Evolutionary conservation across 1,140 invertebrate species (phyloP).

Genomic region (Drosophila parabipectinata): DNA sequence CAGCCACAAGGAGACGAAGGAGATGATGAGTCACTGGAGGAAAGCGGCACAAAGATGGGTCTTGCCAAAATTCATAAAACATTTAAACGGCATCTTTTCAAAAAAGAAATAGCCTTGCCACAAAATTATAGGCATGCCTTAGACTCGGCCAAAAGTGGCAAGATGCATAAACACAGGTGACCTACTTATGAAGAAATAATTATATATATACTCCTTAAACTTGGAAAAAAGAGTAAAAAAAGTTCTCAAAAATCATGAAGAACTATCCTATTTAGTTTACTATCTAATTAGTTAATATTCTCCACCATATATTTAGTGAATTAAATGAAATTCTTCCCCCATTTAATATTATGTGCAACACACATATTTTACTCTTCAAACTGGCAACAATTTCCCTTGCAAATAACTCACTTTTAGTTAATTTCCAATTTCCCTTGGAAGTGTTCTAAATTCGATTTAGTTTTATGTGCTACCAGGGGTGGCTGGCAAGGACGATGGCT

Average conservation of each 20-base stretch:
- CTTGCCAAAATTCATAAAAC: conserved; percentile 48
- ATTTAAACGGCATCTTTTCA: conserved; percentile 45
- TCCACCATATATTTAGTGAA: neutral
- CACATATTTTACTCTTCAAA: neutral
- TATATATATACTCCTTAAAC: neutral
- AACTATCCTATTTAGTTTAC: neutral
- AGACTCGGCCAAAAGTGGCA: conserved; percentile 25
- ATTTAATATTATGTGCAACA: neutral
- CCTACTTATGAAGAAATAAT: conserved; percentile 12
- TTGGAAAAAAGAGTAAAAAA: no score
- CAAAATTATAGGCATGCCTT: conserved; percentile 29
- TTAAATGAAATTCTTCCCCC: neutral
- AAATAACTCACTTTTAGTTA: conserved; percentile 56
- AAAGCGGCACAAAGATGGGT: conserved; percentile 15
- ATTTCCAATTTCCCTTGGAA: conserved; percentile 59
- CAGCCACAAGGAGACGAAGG: conserved; percentile 30
- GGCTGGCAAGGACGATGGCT: conserved; percentile 8
- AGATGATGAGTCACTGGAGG: conserved; percentile 1
- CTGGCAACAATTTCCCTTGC: conserved; percentile 30
- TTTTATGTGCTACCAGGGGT: conserved; percentile 38
- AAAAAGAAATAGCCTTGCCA: conserved; percentile 8
- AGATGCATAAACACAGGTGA: conserved; percentile 22
- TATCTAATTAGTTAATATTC: neutral
- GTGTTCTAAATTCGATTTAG: conserved; percentile 62
- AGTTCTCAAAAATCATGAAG: no score